A percentile compares a stretch with the other conserved stretches of the same genome.
Conservation (phyloP, 2,113 vertebrate species). For the Notarius lentiginosus region DNA sequence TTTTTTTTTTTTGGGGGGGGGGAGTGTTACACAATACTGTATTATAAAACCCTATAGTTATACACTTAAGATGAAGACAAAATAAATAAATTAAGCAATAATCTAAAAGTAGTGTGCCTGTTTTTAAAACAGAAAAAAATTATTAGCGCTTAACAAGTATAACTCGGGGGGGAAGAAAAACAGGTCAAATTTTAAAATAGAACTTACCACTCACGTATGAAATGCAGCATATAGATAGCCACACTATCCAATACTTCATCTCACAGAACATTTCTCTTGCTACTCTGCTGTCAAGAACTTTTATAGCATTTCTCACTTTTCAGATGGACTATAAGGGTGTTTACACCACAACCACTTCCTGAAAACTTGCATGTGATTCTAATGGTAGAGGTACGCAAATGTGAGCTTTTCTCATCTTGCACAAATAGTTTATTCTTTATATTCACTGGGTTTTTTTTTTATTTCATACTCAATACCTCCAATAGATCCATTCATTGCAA, state of each 20-base stretch:
- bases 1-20: not conserved
- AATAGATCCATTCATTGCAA: not conserved
- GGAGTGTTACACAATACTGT: not conserved
- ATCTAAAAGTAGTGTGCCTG: not conserved
- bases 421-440: not conserved
- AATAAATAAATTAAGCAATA: not conserved
- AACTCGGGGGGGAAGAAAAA: not conserved
- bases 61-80: not conserved
- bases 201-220: not conserved
- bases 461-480: no score
- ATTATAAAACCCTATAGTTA: no score
- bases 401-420: not conserved
- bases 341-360: slow-evolving; percentile 13
- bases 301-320: not conserved
- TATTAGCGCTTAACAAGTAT: not conserved
- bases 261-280: not conserved
- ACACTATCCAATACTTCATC: not conserved
- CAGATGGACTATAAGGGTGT: not conserved
- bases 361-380: not conserved
- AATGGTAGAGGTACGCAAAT: no score
- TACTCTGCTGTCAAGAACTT: not conserved
- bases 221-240: not conserved
- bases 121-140: no score
- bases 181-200: not conserved
- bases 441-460: not conserved